Evolutionary conservation across 2,797 vertebrate species (phyloP).

Genomic region (Melanotaenia nigrans): DNA sequence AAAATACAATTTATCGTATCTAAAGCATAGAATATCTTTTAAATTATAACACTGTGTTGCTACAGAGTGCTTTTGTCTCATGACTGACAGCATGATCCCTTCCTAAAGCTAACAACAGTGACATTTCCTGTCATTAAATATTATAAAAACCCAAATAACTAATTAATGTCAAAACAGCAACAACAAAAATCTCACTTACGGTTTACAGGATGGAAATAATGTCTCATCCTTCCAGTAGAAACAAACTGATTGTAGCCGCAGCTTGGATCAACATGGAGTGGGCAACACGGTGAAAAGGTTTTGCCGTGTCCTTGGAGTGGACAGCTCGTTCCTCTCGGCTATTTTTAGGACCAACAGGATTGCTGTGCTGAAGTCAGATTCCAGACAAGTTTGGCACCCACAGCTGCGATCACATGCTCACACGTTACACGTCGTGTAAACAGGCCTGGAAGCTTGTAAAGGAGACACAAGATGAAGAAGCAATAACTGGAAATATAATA

Average conservation of each 20-base stretch:
- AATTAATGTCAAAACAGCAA: constrained; percentile 24
- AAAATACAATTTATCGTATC: neutral
- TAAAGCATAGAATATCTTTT: neutral
- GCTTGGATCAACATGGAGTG: constrained; percentile 58
- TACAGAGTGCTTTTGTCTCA: constrained; percentile 22
- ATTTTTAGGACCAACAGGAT: constrained; percentile 82
- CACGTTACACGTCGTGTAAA: constrained; percentile 40
- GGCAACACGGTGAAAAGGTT: constrained; percentile 57
- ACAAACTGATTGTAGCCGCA: constrained; percentile 33
- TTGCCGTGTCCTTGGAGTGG: constrained; percentile 74
- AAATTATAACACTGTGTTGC: constrained; percentile 14
- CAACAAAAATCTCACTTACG: constrained; percentile 70
- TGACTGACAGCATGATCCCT: constrained; percentile 10
- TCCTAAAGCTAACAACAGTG: constrained; percentile 25
- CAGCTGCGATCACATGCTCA: constrained; percentile 81
- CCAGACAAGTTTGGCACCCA: constrained; percentile 64
- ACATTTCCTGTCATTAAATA: constrained; percentile 40
- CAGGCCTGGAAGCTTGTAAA: constrained; percentile 2
- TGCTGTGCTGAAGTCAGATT: constrained; percentile 69
- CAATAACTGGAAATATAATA: constrained; percentile 1
- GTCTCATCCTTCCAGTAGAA: constrained; percentile 69
- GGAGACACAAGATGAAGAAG: constrained; percentile 2
- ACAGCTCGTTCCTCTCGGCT: constrained; percentile 66
- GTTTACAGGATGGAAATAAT: constrained; percentile 47
- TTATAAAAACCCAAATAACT: constrained; percentile 24